Conservation (phyloP, 2,797 vertebrate genomes). For the Galagoides demidoff region DNA sequence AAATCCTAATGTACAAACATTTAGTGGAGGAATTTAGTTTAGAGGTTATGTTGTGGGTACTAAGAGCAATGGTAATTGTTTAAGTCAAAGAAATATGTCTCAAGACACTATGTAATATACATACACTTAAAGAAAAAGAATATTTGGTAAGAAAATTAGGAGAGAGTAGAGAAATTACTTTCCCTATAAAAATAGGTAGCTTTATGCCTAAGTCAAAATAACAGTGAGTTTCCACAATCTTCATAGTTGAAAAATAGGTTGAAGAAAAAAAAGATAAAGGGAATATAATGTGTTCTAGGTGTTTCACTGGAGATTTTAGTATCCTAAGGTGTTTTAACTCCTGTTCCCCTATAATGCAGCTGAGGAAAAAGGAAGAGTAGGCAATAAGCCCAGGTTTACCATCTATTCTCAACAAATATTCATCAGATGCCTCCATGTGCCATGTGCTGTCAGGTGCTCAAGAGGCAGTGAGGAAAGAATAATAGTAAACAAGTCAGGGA, state of each 20-base stretch:
- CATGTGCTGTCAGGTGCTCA: background rate
- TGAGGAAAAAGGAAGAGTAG: background rate
- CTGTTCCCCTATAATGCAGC: background rate
- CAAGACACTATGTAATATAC: background rate
- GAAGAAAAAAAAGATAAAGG: background rate
- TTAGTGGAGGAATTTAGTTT: background rate
- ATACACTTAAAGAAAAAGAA: background rate
- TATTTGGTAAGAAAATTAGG: background rate
- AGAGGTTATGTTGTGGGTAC: background rate
- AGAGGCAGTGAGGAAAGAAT: background rate
- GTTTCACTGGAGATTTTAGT: background rate
- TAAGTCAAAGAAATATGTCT: background rate
- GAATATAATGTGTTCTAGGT: background rate
- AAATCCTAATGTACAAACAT: background rate
- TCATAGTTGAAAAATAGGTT: background rate
- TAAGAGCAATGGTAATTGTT: background rate
- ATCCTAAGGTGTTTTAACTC: background rate
- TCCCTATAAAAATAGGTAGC: background rate
- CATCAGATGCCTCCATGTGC: background rate
- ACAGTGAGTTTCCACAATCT: background rate
- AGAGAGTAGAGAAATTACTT: background rate
- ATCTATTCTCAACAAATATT: background rate
- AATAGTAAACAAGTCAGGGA: background rate
- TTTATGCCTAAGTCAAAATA: constrained; percentile 11
- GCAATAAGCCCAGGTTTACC: background rate